Evolutionary conservation across 2,888 invertebrate genomes (phyloP).

Genomic region (Malthinus flaveolus): DNA sequence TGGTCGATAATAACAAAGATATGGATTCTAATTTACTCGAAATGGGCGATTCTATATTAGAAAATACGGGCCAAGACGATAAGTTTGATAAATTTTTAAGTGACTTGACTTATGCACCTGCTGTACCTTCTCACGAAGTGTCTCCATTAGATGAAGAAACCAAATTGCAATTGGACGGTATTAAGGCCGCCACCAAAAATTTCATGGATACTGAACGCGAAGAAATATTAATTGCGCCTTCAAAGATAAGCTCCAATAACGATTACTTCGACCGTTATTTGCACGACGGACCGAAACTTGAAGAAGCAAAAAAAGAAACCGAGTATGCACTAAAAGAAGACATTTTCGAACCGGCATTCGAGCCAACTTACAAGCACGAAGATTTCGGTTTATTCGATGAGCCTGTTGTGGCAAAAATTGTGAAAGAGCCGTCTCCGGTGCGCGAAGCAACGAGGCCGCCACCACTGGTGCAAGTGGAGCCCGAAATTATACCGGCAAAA

Average conservation of each 20-base stretch:
- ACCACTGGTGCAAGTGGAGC: constrained; percentile 26
- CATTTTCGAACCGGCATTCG: constrained; percentile 20
- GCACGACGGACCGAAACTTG: constrained; percentile 62
- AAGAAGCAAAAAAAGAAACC: constrained; percentile 45
- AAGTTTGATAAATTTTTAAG: constrained; percentile 48
- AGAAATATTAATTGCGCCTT: constrained; percentile 17
- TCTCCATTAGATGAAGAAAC: constrained; percentile 22
- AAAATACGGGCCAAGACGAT: constrained; percentile 43
- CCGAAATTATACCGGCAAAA: constrained; percentile 31
- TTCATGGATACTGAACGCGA: constrained; percentile 50
- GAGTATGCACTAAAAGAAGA: constrained; percentile 25
- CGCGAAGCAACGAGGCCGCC: constrained; percentile 14
- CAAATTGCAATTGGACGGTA: constrained; percentile 32
- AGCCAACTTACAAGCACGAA: constrained; percentile 16
- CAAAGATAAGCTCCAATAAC: constrained; percentile 31
- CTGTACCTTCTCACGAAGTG: constrained; percentile 34
- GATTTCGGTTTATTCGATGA: constrained; percentile 4
- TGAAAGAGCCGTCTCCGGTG: constrained; percentile 23
- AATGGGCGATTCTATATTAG: constrained; percentile 50
- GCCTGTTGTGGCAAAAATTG: constrained; percentile 11
- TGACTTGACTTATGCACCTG: constrained; percentile 36
- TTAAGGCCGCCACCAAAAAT: constrained; percentile 41
- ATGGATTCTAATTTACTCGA: constrained; percentile 51
- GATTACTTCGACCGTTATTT: constrained; percentile 61
- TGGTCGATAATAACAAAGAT: constrained; percentile 32